These are phyloP conservation scores for Congeria kusceri DNA, from an alignment of 2,888 invertebrate genomes.

Conservation along the genomic window DNA sequence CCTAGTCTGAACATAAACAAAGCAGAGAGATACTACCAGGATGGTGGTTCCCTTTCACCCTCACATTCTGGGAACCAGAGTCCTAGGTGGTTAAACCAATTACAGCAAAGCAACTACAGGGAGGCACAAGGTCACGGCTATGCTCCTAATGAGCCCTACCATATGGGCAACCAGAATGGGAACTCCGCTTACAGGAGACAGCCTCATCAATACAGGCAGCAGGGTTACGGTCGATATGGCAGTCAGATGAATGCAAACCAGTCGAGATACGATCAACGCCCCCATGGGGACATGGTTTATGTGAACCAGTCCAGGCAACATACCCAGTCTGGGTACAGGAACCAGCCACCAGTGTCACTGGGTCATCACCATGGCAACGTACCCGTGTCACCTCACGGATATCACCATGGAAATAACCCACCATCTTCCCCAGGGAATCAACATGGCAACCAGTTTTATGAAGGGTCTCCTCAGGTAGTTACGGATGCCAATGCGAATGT, in stretches of 20 bases:
- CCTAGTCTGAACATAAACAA: background rate
- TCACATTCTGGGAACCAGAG: slow-evolving; percentile 20
- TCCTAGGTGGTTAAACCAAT: slow-evolving; percentile 16
- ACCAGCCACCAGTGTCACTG: no score
- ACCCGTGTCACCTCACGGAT: background rate
- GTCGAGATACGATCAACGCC: no score
- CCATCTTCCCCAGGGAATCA: slow-evolving; percentile 14
- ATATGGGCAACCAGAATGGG: slow-evolving; percentile 44
- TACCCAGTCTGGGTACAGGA: no score
- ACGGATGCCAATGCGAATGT: slow-evolving; percentile 8
- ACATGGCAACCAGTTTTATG: slow-evolving; percentile 13
- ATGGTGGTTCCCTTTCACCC: slow-evolving; percentile 22
- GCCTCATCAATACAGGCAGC: slow-evolving; percentile 4
- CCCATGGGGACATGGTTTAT: no score
- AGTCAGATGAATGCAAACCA: no score
- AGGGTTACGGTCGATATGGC: slow-evolving; percentile 22
- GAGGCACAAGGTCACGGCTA: slow-evolving; percentile 6
- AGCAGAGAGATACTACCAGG: background rate
- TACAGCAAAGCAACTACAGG: slow-evolving; percentile 13
- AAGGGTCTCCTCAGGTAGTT: slow-evolving; percentile 33
- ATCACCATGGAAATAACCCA: slow-evolving; percentile 9
- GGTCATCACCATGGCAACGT: no score
- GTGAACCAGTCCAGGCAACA: no score
- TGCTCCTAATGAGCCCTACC: slow-evolving; percentile 17
- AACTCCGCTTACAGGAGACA: slow-evolving; percentile 19